Evolutionary conservation across 2,888 invertebrate species (phyloP), one percentile per base, ranked within the genome.

Genomic region (Himalopsyche japonica): DNA sequence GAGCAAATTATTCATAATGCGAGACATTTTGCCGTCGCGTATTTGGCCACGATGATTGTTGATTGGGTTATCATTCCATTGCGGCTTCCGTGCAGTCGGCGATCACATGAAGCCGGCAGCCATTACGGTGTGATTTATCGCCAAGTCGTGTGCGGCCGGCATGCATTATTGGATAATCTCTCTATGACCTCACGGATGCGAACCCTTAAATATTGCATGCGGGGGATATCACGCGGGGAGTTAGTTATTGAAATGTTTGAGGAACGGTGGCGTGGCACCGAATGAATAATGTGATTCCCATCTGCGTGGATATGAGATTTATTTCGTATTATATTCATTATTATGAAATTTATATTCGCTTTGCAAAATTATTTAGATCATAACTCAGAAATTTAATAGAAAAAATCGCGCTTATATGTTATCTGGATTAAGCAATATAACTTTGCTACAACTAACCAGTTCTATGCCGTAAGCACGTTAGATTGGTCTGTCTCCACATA

Each of bases 141-240:
- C 76, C 18, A 34, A 76, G 47, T 83, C 80, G 80, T 83, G 79
- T 83, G 76, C 80, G 79, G 79, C 30, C 83, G 48, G 20, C 70
- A 76, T 83, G 83, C 83, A 83, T 80, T 82, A 83, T 70, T 47
- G 47, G 83, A 83, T 83, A 79, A 83, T 79, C 79, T 80, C 76
- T 79, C 32, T 79, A 64, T 76, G 83, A 83, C 83, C 83, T 83
- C 83, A 83, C 83, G 83, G 83, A 43, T 76, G 27, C 80, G 79
- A 80, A 83, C 83, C 83, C 76, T 43, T 70, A 83, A 80, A 57
- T 57, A 57, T 57, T 57, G 57, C 57, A 57, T 57, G 10, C 6
- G 57, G 20, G 20, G 57, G 15, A 24, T 57, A 57, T 57, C 57
- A 57, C 24, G 57, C 57, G 57, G 57, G 57, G 57, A 57, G 24